phyloP scores from a whole-genome alignment of 2,888 invertebrate species.

The Callyntrura sp. region DNA sequence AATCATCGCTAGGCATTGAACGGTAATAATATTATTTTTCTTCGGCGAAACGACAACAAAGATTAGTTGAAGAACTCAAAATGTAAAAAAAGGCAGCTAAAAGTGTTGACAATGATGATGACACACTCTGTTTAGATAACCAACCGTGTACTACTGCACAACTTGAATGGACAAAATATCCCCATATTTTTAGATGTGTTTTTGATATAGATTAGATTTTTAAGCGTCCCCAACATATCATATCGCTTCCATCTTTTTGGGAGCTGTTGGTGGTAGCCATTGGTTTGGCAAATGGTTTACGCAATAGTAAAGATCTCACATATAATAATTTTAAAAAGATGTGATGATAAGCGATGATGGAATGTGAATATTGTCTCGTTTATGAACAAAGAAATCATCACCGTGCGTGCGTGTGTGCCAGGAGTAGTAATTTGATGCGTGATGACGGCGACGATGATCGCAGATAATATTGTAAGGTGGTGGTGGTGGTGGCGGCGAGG shows the following conservation, averaged over 20 bases:
- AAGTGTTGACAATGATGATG: background rate
- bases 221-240: background rate
- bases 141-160: background rate
- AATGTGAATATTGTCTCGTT: background rate
- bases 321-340: background rate
- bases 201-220: conserved; percentile 48
- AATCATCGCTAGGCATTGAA: conserved; percentile 21
- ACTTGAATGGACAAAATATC: background rate
- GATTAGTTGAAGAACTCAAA: background rate
- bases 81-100: conserved; percentile 13
- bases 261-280: background rate
- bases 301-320: background rate
- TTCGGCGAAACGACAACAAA: background rate
- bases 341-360: background rate
- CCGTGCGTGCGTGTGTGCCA: too few relatives aligned
- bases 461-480: background rate
- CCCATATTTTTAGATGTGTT: background rate
- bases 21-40: conserved; percentile 12
- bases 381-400: too few relatives aligned
- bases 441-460: background rate
- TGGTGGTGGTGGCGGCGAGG: too few relatives aligned
- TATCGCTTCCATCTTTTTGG: background rate
- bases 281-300: conserved; percentile 1
- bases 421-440: conserved; percentile 3
- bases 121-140: background rate